Evolutionary conservation across 2,797 vertebrate genomes (phyloP), one percentile per base, ranked within the genome.

Genomic region (Spheniscus humboldti): DNA sequence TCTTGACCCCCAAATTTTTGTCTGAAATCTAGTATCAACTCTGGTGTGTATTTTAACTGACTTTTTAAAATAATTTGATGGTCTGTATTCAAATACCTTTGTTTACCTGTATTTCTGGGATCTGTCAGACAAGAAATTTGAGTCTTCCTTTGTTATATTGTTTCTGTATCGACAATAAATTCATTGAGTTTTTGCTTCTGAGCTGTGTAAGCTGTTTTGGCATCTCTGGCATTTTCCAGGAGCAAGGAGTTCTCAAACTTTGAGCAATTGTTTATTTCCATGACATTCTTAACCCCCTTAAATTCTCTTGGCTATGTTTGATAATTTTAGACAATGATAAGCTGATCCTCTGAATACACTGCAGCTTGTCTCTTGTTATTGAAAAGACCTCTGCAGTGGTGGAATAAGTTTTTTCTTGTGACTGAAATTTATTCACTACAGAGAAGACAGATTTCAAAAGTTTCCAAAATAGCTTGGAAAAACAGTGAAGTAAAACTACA

Each of bases 391-490:
- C 10, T 53, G 52, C 20, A 83, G 16, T 37, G 6, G 11, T 78
- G 35, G 27, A 69, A 52, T 50, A 59, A 45, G 6, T 0, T 71
- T 55, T 90, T 59, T 47, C 25, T 83, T 86, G 13, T 4, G 9
- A 66, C 22, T 43, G 60, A 79, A 85, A 45, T 37, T 76, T 64
- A 33, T 53, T 88, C 24, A 78, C 11, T 68, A 35, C 20, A 75
- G n/a, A 89, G 60, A 87, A 60, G 35, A 56, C 1, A 47, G 28
- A 90, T 92, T 89, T 81, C 48, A 78, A 12, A 76, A 68, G 27
- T 81, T 90, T 92, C 87, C 55, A 86, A 93, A 95, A 90, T 66
- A 94, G 11, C 35, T 87, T 92, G 50, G 45, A 57, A 80, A 94
- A 90, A 74, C 11, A 86, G 17, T 30, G 41, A 81, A 93, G 11